Conservation (phyloP, 2,888 invertebrate genomes). For the Parasteatoda lunata region DNA sequence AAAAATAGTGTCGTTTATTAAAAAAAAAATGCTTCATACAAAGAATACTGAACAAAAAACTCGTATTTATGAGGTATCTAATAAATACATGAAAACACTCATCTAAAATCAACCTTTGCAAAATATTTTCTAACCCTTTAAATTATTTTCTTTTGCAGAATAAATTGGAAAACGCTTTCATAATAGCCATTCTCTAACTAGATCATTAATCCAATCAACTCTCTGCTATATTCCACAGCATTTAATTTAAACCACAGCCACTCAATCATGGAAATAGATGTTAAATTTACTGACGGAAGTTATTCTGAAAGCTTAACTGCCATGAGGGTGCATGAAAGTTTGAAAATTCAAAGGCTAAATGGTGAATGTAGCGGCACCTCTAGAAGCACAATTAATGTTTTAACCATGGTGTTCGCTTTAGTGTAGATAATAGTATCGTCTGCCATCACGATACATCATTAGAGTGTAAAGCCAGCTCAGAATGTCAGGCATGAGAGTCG, state of each 20-base stretch:
- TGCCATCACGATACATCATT: neutral
- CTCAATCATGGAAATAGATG: neutral
- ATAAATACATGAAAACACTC: too few species aligned
- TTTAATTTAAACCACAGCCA: neutral
- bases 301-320: neutral
- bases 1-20: too few species aligned
- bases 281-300: neutral
- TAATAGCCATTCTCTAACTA: too few species aligned
- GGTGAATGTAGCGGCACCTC: neutral
- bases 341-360: neutral
- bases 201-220: neutral
- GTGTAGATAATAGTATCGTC: neutral
- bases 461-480: neutral
- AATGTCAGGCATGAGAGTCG: constrained; percentile 1
- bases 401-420: neutral
- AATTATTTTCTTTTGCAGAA: too few species aligned
- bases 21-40: too few species aligned
- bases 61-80: too few species aligned
- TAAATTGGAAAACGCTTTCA: too few species aligned
- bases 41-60: too few species aligned
- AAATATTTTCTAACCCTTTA: too few species aligned
- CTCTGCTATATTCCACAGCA: neutral
- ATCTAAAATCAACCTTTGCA: too few species aligned
- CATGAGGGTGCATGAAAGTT: neutral
- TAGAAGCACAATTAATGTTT: neutral